Base-by-base conservation (phyloP, 2,888 invertebrate species). In the Drosophila mayaguana region DNA sequence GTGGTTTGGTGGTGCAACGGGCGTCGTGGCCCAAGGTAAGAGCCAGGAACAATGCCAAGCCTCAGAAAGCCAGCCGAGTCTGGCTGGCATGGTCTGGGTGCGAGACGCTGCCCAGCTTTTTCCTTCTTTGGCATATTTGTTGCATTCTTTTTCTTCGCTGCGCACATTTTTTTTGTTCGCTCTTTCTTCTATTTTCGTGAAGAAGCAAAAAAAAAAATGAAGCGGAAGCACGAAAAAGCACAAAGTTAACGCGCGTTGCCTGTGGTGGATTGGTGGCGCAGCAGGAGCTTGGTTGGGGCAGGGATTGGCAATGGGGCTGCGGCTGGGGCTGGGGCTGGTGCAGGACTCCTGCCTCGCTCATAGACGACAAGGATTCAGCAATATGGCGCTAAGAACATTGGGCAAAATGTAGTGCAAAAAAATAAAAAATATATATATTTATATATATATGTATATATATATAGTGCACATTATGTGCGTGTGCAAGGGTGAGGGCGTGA, bases 381-480 rank as follows among this genome's bases (percentile, higher is more conserved):
- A 88, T 82, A 88, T 88, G 90, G 83, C 81, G 83, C 78, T 87
- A 88, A 88, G 86, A 82, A 90, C 79, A 80, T 88, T 86, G 81
- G 80, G 81, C 78, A 77, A 86, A 85, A 83, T 88, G 85, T 82
- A 89, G 61, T 84, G 80, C 55, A 56, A 72, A 71, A 76, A 86
- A 74, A 69, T 59, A 63, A 53, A 57, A 20, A 32, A 25, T 11
- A 46, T 25, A 50, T 20, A 34, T 36, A 36, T 53, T 38, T 53
- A 11, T 53, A 62, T 62, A 74, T 65, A 71, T 53, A 36, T 38
- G 3, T 53, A 67, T 64, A 74, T 65, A 71, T 71, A 74, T 65
- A 71, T 71, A 73, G 34, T 80, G 50, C 81, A 81, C 88, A 88
- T 88, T 73, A 83, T 82, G 63, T 83, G 73, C 69, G 77, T 78